Evolutionary conservation across 1,140 invertebrate genomes (phyloP), one percentile per base, ranked within the genome.

Genomic region (Ips typographus): DNA sequence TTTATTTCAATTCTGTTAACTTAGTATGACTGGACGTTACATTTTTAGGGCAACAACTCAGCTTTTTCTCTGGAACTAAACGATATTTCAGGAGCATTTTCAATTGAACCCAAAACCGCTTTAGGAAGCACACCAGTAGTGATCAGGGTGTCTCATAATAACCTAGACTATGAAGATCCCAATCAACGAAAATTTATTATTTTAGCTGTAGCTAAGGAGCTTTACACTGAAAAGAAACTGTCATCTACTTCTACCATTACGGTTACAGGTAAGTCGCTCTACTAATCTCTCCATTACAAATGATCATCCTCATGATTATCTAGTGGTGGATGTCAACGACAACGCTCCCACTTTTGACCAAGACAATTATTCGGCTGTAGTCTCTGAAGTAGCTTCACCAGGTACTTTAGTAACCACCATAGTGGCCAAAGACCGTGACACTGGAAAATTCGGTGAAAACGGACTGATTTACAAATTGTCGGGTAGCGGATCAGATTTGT

Each of bases 111-210:
- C 1, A 85, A 86, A 62, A 81, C 85, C 65, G 94, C 91, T 0
- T 89, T 85, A 2, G 93, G 93, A 42, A 91, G 88, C 72, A 91
- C 92, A 4, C 87, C 89, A 43, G 90, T 95, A 36, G 92, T 89
- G 5, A 90, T 96, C 67, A 85, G 92, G 40, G 87, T 95, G 1
- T 87, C 89, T 60, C 92, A 92, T 77, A 90, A 87, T 65, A 87
- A 88, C 1, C 81, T 96, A 47, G 94, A 95, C 79, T 95, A 94
- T 77, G 94, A 96, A 78, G 93, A 96, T 83, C 92, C 92, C 39
- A 95, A 95, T 83, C 91, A 95, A 78, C 85, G 93, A 68, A 95
- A 95, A 81, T 96, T 95, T 78, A 91, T 95, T 73, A 85, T 96
- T 41, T 82, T 94, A 77, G 92, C 94, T 2, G 86, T 94, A 64